Evolutionary conservation across 2,113 vertebrate species (phyloP), one percentile per base, ranked within the genome.

Genomic region (Ginglymostoma cirratum): DNA sequence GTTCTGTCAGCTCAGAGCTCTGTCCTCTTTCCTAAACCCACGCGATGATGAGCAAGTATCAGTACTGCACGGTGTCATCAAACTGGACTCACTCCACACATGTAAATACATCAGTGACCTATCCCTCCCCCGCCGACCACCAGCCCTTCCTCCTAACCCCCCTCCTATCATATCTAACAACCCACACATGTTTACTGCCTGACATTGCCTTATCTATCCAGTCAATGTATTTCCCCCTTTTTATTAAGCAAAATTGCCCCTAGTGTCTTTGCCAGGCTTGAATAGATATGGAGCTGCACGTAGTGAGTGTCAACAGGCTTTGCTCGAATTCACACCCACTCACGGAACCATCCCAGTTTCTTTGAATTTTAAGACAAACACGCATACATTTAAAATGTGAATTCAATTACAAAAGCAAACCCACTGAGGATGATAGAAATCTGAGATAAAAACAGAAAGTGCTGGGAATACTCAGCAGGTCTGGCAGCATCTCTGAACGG

Each of bases 161-260:
- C 17, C 27, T 27, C 30, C 69, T 45, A 52, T 34, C 27, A 52
- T 70, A 72, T 95, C 69, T 48, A 95, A 95, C 12, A 93, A 24
- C 10, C 42, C 94, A 70, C 8, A 70, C 38, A 95, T 76, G 94
- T 48, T 72, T 76, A 8, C 72, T 8, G 42, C 17, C 72, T 72
- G 94, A 52, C 94, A 76, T 17, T 72, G 42, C 70, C 52, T 95
- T 95, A 95, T 95, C 94, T 48, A 23, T 45, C 72, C 94, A 23
- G 94, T 76, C 94, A 95, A 34, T 72, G 42, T 19, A 30, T 72
- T 72, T 14, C 30, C 61, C 67, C 30, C 38, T 76, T 48, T 52
- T 42, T 52, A 45, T 45, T 69, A 45, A 42, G 14, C 23, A 7
- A 94, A 95, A 95, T 52, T 72, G 94, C 94, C 67, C 42, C 7